Base-by-base conservation (phyloP, 2,888 invertebrate species). In the Carterocephalus palaemon region DNA sequence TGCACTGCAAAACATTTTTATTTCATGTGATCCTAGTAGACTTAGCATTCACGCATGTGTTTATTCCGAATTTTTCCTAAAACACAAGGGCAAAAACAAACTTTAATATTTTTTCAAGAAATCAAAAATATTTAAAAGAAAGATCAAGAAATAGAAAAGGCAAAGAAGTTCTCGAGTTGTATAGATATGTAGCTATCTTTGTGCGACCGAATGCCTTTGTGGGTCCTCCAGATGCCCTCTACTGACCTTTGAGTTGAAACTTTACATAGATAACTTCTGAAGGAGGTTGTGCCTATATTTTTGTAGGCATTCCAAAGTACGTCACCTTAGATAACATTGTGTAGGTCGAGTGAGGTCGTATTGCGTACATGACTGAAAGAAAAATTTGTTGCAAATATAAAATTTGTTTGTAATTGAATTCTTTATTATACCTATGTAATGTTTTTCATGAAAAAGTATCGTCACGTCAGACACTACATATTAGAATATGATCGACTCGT, bases 181-280 rank as follows among this genome's bases (percentile, higher is more conserved):
- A 31, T 31, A 6, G 12, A 26, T 32, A 32, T 5, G 10, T 38
- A 37, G 9, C 16, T 29, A 17, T 15, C 8, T 29, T 12, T 38
- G 20, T 4, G 23, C 29, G 28, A 29, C 24, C 24, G 8, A 32
- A 41, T 10, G 41, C 8, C 36, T 36, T 55, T 57, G 48, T 39
- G 38, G 48, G 39, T 47, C 55, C 55, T 53, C 39, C 43, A 54
- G 48, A 54, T 53, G 54, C 47, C 58, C 58, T 55, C 39, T 8
- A 34, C 49, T 50, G 54, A 57, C 58, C 57, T 58, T 49, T 48
- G 48, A 38, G 34, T 43, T 49, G 48, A 54, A 57, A 57, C 54
- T 56, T 56, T 48, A 51, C 48, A 54, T 53, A 54, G 57, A 57
- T 57, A 57, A 57, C 48, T 19, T 22, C 12, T 12, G 12, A 1